These are phyloP conservation scores for Nomada fabriciana DNA, from an alignment of 2,888 invertebrate genomes.

Conservation along the genomic window DNA sequence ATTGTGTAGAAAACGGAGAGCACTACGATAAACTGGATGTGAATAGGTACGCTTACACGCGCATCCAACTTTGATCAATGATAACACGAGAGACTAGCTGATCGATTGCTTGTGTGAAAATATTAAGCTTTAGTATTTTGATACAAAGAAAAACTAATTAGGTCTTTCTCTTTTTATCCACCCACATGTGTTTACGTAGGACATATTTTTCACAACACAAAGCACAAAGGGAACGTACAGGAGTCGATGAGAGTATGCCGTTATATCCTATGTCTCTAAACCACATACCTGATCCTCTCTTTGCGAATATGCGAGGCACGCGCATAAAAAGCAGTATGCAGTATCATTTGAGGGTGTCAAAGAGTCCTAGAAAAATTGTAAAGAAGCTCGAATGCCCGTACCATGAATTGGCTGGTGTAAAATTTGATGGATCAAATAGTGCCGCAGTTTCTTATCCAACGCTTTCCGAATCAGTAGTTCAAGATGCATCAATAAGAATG, in stretches of 20 bases:
- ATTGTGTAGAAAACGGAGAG: conserved; percentile 32
- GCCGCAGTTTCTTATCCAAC: conserved; percentile 69
- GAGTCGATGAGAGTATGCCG: conserved; percentile 77
- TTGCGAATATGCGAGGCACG: conserved; percentile 56
- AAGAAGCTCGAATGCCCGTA: conserved; percentile 7
- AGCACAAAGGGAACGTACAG: conserved; percentile 72
- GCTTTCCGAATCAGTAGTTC: conserved; percentile 79
- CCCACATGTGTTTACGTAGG: conserved; percentile 77
- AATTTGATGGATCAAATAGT: conserved; percentile 9
- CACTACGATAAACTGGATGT: conserved; percentile 32
- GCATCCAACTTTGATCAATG: conserved; percentile 52
- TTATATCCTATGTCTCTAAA: conserved; percentile 67
- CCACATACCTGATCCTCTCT: conserved; percentile 64
- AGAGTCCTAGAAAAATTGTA: conserved; percentile 1
- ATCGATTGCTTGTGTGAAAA: conserved; percentile 3
- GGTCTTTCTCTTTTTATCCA: conserved; percentile 69
- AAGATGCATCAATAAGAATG: conserved; percentile 80
- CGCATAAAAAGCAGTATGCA: conserved; percentile 69
- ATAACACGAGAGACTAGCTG: neutral
- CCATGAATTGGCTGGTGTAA: neutral
- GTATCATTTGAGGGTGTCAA: conserved; percentile 4
- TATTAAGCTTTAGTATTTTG: neutral
- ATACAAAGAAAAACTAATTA: conserved; percentile 47
- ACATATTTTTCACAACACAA: conserved; percentile 77
- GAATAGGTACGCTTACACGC: conserved; percentile 50